Conservation (phyloP, 2,797 vertebrate species). For the Enteromius radiatus region DNA sequence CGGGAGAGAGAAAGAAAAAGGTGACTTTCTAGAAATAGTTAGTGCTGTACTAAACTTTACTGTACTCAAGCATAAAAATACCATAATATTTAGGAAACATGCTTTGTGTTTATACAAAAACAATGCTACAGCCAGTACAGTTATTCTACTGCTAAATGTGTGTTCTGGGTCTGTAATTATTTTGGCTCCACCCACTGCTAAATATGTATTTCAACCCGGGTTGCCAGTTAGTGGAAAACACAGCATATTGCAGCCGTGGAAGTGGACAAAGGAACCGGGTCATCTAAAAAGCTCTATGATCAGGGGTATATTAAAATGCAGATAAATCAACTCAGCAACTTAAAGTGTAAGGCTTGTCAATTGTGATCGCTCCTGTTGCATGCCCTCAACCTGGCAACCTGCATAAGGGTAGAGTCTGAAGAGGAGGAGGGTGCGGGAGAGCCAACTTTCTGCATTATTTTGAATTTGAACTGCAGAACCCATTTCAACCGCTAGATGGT, state of each 20-base stretch:
- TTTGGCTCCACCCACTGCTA: not conserved
- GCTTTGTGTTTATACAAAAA: not conserved
- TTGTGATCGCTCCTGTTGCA: not conserved
- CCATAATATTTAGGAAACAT: not conserved
- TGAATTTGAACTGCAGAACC: not conserved
- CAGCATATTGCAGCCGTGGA: not conserved
- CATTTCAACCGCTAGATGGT: not conserved
- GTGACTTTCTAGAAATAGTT: not conserved
- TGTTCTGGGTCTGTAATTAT: not conserved
- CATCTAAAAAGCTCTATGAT: not conserved
- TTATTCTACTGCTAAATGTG: not conserved
- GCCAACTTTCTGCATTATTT: not conserved
- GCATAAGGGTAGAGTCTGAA: not conserved
- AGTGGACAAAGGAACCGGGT: not conserved
- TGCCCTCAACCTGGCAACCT: not conserved
- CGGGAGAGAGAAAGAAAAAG: slow-evolving; percentile 20
- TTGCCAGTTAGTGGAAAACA: not conserved
- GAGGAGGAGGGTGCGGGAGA: not conserved
- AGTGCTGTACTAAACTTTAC: not conserved
- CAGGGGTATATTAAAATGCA: not conserved
- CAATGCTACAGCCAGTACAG: not conserved
- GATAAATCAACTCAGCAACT: not conserved
- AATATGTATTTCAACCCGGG: not conserved
- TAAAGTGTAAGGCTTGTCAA: not conserved
- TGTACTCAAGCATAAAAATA: not conserved